Evolutionary conservation across 2,888 invertebrate species (phyloP).

Genomic region (Tenthredo amoena): DNA sequence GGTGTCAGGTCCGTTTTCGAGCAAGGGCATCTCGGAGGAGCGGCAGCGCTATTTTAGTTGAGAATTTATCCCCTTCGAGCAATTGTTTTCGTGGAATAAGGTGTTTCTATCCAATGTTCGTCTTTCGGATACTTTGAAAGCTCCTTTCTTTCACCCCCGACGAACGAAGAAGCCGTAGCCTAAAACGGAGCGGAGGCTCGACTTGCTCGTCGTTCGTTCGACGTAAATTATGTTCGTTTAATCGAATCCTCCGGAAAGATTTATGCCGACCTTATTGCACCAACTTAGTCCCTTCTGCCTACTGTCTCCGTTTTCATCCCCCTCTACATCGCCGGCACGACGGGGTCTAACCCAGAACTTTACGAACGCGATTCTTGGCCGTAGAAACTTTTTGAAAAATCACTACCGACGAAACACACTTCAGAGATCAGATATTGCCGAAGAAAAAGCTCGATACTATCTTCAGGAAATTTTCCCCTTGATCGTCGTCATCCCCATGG

Average conservation of each 20-base stretch:
- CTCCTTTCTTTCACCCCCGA: slow-evolving; percentile 29
- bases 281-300: slow-evolving; percentile 59
- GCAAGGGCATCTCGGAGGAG: slow-evolving; percentile 8
- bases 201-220: slow-evolving; percentile 55
- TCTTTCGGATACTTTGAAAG: slow-evolving; percentile 51
- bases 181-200: not conserved
- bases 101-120: slow-evolving; percentile 41
- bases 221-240: slow-evolving; percentile 73
- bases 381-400: slow-evolving; percentile 72
- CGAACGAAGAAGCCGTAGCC: not conserved
- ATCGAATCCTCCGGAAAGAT: slow-evolving; percentile 73
- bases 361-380: slow-evolving; percentile 57
- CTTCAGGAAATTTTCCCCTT: not conserved
- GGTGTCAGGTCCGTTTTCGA: slow-evolving; percentile 4
- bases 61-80: slow-evolving; percentile 68
- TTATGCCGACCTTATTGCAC: slow-evolving; percentile 74
- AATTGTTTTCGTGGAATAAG: slow-evolving; percentile 68
- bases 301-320: slow-evolving; percentile 21
- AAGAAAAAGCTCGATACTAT: slow-evolving; percentile 6
- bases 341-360: slow-evolving; percentile 54
- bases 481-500: not conserved
- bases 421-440: slow-evolving; percentile 10
- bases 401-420: slow-evolving; percentile 53
- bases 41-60: slow-evolving; percentile 45
- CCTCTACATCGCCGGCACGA: not conserved